These are phyloP conservation scores for Seriola dumerili DNA, from an alignment of 2,113 vertebrate species.

Conservation along the genomic window DNA sequence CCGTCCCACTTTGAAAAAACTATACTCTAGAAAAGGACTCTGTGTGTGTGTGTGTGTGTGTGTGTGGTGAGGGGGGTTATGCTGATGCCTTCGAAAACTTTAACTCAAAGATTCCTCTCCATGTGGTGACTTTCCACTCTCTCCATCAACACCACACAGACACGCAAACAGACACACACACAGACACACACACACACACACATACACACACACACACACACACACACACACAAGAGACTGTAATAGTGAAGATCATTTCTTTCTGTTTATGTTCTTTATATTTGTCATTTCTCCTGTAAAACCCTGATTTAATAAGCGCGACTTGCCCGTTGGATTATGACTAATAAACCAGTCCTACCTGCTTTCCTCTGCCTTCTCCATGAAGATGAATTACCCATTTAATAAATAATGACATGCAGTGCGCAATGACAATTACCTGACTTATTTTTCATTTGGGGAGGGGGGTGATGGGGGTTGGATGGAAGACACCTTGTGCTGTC, in stretches of 20 bases:
- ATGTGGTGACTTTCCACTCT: conserved; percentile 63
- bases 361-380: conserved; percentile 67
- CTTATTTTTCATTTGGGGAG: conserved; percentile 82
- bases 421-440: conserved; percentile 88
- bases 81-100: conserved; percentile 76
- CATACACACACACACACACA: conserved; percentile 13
- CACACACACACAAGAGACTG: conserved; percentile 15
- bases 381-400: conserved; percentile 87
- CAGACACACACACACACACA: conserved; percentile 2
- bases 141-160: conserved; percentile 7
- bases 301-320: conserved; percentile 57
- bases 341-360: conserved; percentile 77
- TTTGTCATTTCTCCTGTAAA: conserved; percentile 68
- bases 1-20: conserved; percentile 74
- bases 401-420: conserved; percentile 84
- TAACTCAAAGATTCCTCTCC: conserved; percentile 75
- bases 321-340: conserved; percentile 46
- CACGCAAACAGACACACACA: conserved; percentile 1
- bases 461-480: conserved; percentile 39
- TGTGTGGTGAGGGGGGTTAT: conserved; percentile 18
- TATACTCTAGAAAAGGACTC: conserved; percentile 55
- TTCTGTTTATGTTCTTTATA: conserved; percentile 33
- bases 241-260: conserved; percentile 42
- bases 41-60: conserved; percentile 23
- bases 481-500: conserved; percentile 83